Evolutionary conservation across 2,888 invertebrate genomes (phyloP).

Genomic region (Seira ritae): DNA sequence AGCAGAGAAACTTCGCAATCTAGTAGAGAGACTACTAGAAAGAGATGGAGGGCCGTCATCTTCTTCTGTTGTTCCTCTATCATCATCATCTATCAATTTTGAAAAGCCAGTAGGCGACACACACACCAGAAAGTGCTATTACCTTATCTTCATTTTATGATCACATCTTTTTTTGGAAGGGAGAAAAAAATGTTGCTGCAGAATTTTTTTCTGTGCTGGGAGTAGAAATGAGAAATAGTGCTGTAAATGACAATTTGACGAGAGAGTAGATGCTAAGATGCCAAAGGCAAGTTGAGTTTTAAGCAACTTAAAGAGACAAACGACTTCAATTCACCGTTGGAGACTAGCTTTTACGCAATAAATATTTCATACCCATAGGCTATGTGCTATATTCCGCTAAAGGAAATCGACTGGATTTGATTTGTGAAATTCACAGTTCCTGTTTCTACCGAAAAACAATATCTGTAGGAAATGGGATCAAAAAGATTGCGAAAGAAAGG

Average conservation of each 20-base stretch:
- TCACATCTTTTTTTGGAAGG: neutral
- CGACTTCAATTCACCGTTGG: constrained; percentile 1
- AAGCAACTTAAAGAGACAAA: neutral
- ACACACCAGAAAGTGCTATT: constrained; percentile 8
- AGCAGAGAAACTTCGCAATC: neutral
- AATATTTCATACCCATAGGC: neutral
- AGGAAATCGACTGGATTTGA: neutral
- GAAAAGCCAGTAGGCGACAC: constrained; percentile 14
- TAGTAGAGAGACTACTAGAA: neutral
- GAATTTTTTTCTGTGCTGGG: neutral
- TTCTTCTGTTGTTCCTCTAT: neutral
- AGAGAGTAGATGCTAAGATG: neutral
- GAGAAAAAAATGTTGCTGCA: constrained; percentile 1
- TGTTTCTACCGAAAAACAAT: too few species aligned
- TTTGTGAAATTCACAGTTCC: too few species aligned
- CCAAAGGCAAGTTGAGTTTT: neutral
- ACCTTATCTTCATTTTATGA: constrained; percentile 9
- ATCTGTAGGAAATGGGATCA: too few species aligned
- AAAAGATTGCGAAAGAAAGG: too few species aligned
- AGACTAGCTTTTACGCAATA: neutral
- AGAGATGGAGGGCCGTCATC: neutral
- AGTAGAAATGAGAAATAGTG: neutral
- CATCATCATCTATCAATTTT: constrained; percentile 11
- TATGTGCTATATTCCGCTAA: too few species aligned
- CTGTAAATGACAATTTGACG: constrained; percentile 8